Percentiles rank a stretch among this genome's conserved stretches.
Conservation (phyloP, 2,888 invertebrate species). For the Lasioglossum marginatum region DNA sequence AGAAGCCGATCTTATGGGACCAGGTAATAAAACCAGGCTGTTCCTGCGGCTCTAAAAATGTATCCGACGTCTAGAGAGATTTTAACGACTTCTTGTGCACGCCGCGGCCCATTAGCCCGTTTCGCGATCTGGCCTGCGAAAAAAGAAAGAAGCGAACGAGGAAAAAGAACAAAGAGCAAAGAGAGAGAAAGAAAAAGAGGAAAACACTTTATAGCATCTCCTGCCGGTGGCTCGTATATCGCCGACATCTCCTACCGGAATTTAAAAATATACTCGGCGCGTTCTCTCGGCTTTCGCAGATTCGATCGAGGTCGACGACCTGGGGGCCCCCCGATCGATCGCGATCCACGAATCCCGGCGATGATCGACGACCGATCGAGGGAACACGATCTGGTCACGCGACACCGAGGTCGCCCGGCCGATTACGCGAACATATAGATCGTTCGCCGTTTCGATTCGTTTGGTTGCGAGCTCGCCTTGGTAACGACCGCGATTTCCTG, state of each 20-base stretch:
- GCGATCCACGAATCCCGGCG: neutral
- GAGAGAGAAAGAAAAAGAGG: neutral
- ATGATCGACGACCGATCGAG: neutral
- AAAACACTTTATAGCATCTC: neutral
- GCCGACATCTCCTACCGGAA: constrained; percentile 13
- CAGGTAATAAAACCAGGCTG: neutral
- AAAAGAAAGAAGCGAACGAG: neutral
- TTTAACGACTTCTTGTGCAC: neutral
- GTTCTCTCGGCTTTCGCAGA: neutral
- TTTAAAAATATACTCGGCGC: constrained; percentile 62
- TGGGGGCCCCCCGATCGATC: constrained; percentile 12
- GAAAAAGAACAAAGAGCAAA: neutral
- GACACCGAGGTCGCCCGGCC: constrained; percentile 5
- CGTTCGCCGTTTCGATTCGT: neutral
- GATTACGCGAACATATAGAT: neutral
- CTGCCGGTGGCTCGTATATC: constrained; percentile 25
- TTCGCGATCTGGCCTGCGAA: constrained; percentile 1
- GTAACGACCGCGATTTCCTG: constrained; percentile 1
- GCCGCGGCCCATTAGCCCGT: constrained; percentile 16
- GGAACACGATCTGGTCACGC: constrained; percentile 31
- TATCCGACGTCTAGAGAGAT: neutral
- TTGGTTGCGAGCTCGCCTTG: neutral
- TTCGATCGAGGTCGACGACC: constrained; percentile 50
- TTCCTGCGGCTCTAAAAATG: constrained; percentile 17
- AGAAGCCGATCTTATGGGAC: neutral